A percentile compares a stretch with the other conserved stretches of the same genome.
These are phyloP conservation scores for Kudoa iwatai DNA, from an alignment of 30 jellyfish, hydroid and myxozoan species.

Conservation along the genomic window DNA sequence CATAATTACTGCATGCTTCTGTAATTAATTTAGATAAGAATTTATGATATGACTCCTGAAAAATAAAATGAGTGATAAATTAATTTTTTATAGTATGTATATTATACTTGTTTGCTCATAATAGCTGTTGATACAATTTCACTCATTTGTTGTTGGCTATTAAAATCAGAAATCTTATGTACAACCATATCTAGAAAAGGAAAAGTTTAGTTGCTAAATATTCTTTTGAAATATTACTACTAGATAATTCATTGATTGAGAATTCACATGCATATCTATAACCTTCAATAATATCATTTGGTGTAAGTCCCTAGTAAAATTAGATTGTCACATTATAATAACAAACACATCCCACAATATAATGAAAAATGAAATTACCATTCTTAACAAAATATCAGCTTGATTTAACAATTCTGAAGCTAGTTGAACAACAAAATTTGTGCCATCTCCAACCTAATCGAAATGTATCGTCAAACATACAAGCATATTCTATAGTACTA, in stretches of 20 bases:
- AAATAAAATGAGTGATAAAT: not conserved
- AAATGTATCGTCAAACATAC: not conserved
- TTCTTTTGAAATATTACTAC: constrained; percentile 3
- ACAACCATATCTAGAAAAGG: constrained; percentile 20
- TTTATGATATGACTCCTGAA: constrained; percentile 61
- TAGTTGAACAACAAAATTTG: constrained; percentile 46
- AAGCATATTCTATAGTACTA: not conserved
- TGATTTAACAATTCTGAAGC: constrained; percentile 42
- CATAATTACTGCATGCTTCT: constrained; percentile 48
- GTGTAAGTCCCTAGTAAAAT: constrained; percentile 59
- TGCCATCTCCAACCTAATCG: constrained; percentile 63
- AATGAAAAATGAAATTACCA: constrained; percentile 8
- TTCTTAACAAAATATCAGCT: constrained; percentile 37
- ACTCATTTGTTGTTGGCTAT: constrained; percentile 13
- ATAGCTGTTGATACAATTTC: constrained; percentile 19
- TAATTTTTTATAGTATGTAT: not conserved
- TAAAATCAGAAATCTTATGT: constrained; percentile 13
- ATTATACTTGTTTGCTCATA: constrained; percentile 42
- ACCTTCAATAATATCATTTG: constrained; percentile 62
- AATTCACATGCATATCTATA: constrained; percentile 27
- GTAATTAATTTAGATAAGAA: constrained; percentile 34
- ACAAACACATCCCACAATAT: not conserved
- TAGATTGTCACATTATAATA: not conserved
- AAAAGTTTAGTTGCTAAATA: constrained; percentile 1
- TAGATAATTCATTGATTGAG: constrained; percentile 40